Evolutionary conservation across 2,888 invertebrate genomes (phyloP).

Genomic region (Drosophila eohydei): DNA sequence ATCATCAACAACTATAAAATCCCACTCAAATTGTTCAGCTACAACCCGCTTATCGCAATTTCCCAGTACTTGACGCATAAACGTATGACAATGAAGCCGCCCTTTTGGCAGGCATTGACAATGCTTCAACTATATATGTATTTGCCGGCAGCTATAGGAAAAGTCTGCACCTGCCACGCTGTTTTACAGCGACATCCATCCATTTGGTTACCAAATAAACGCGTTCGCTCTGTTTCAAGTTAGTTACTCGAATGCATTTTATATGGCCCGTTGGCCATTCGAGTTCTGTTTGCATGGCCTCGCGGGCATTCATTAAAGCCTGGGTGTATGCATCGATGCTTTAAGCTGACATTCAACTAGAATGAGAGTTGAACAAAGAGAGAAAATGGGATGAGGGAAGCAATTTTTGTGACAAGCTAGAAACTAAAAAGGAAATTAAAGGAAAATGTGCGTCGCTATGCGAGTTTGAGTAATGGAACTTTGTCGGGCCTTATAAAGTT

Average conservation of each 20-base stretch:
- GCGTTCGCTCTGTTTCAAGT: conserved; percentile 67
- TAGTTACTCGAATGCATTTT: conserved; percentile 75
- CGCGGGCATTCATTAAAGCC: conserved; percentile 71
- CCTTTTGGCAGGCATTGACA: conserved; percentile 34
- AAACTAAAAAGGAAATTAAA: conserved; percentile 74
- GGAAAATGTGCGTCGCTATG: conserved; percentile 73
- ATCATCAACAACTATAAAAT: neutral
- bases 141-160: conserved; percentile 19
- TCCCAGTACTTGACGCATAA: conserved; percentile 20
- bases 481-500: conserved; percentile 48
- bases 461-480: conserved; percentile 76
- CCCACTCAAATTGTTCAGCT: neutral
- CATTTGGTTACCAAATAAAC: conserved; percentile 64
- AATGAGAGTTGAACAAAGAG: neutral
- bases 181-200: conserved; percentile 10
- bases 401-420: conserved; percentile 50
- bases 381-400: conserved; percentile 12
- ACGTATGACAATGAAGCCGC: conserved; percentile 22
- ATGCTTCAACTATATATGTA: conserved; percentile 29
- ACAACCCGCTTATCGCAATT: conserved; percentile 26
- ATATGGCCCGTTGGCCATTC: conserved; percentile 71
- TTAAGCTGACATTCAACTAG: conserved; percentile 57
- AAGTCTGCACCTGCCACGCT: conserved; percentile 22
- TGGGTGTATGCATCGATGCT: conserved; percentile 46
- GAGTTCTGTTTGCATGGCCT: conserved; percentile 63